Conservation (phyloP, 1,140 invertebrate species). For the Platyscapa corneri region DNA sequence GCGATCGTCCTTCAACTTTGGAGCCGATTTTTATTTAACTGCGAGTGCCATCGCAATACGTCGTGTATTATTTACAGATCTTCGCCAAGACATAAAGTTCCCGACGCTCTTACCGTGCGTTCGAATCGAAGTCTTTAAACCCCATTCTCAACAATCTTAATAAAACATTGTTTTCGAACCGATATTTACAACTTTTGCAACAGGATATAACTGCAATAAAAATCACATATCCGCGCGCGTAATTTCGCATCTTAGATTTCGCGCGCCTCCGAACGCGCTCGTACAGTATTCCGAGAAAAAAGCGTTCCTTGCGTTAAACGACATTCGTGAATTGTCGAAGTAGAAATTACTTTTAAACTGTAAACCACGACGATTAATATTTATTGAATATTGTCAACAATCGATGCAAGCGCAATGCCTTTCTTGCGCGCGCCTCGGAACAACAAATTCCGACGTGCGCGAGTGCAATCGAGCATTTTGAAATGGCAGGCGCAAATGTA, state of each 20-base stretch:
- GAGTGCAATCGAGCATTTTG: neutral
- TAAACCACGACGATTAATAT: conserved; percentile 1
- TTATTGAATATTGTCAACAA: neutral
- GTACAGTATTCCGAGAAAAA: neutral
- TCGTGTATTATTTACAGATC: too few species aligned
- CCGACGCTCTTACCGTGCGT: neutral
- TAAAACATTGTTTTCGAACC: neutral
- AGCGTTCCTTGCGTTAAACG: neutral
- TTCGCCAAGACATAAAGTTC: too few species aligned
- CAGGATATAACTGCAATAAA: neutral
- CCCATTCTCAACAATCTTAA: neutral
- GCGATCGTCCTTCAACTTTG: too few species aligned
- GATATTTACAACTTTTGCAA: neutral
- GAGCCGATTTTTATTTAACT: too few species aligned
- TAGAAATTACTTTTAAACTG: neutral
- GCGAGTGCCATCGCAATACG: too few species aligned
- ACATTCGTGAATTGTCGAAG: neutral
- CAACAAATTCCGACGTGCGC: neutral
- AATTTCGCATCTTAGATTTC: neutral
- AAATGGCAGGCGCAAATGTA: neutral
- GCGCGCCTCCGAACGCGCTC: neutral
- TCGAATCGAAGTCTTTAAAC: neutral
- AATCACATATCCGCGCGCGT: neutral
- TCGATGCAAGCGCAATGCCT: neutral
- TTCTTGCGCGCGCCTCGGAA: neutral